Evolutionary conservation across 2,113 vertebrate species (phyloP).

Genomic region (Colistium nudipinnis): DNA sequence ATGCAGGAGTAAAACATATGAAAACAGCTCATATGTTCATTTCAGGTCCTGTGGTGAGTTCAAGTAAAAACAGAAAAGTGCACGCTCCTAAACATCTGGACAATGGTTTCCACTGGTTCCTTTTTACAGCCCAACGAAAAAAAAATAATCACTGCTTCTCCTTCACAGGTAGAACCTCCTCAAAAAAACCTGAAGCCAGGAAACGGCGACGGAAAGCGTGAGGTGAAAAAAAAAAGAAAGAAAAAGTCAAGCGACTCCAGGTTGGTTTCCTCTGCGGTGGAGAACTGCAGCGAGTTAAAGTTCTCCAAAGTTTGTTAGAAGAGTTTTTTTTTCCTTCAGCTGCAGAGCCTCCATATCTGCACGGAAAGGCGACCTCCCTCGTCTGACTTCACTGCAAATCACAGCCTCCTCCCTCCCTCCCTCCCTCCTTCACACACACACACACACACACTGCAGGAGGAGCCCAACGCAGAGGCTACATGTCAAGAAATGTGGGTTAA

Average conservation of each 20-base stretch:
- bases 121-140: slow-evolving; percentile 3
- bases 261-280: not conserved
- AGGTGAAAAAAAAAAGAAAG: too few relatives aligned
- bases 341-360: slow-evolving; percentile 63
- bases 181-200: not conserved
- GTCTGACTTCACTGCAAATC: slow-evolving; percentile 62
- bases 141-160: slow-evolving; percentile 24
- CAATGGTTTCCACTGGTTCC: slow-evolving; percentile 9
- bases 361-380: slow-evolving; percentile 70
- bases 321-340: slow-evolving; percentile 47
- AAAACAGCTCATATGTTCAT: slow-evolving; percentile 2
- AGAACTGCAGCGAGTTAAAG: not conserved
- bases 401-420: slow-evolving; percentile 70
- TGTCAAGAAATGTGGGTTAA: slow-evolving; percentile 26
- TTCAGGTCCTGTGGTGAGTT: not conserved
- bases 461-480: slow-evolving; percentile 42
- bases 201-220: not conserved
- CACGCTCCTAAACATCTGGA: slow-evolving; percentile 27
- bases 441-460: slow-evolving; percentile 47
- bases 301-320: slow-evolving; percentile 21
- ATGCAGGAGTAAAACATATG: not conserved
- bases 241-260: not conserved
- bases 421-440: slow-evolving; percentile 43
- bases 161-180: slow-evolving; percentile 41
- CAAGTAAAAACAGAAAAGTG: not conserved